phyloP scores from a whole-genome alignment of 92 coral and sea anemone species.

The Epizoanthus scotinus region DNA sequence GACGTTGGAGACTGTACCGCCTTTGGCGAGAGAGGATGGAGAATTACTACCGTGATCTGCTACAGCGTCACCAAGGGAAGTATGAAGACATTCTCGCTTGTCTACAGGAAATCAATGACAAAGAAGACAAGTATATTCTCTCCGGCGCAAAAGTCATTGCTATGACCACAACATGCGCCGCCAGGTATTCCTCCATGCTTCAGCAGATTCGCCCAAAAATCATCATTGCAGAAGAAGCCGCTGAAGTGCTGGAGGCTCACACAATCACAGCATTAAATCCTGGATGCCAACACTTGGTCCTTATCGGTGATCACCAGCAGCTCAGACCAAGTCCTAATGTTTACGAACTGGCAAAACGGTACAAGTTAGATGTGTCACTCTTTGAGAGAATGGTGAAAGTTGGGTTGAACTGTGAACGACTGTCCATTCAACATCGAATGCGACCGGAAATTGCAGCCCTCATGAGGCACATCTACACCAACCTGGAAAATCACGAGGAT shows the following conservation, averaged over 20 bases:
- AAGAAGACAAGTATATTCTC: conserved; percentile 51
- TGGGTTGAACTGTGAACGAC: conserved; percentile 61
- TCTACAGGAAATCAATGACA: conserved; percentile 55
- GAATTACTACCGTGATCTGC: conserved; percentile 28
- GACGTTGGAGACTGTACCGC: conserved; percentile 80
- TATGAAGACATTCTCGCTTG: conserved; percentile 58
- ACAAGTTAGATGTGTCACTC: conserved; percentile 80
- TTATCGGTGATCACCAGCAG: conserved; percentile 96
- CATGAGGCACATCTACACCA: conserved; percentile 77
- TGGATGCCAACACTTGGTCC: conserved; percentile 82
- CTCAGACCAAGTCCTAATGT: conserved; percentile 87
- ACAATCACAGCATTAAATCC: conserved; percentile 72
- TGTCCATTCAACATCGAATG: conserved; percentile 94
- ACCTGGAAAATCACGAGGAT: conserved; percentile 68
- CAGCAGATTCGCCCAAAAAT: conserved; percentile 76
- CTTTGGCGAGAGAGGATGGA: conserved; percentile 77
- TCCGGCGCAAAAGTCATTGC: conserved; percentile 47
- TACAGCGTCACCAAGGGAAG: conserved; percentile 52
- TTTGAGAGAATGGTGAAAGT: conserved; percentile 86
- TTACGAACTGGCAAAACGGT: conserved; percentile 69
- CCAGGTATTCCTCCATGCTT: conserved; percentile 65
- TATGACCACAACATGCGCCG: conserved; percentile 73
- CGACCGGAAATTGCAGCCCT: conserved; percentile 86
- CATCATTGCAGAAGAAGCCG: conserved; percentile 91
- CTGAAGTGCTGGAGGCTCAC: conserved; percentile 95